Percentiles rank a stretch among this genome's conserved stretches.
Conservation (phyloP, 2,888 invertebrate genomes). For the Acanthoscelides obtectus region DNA sequence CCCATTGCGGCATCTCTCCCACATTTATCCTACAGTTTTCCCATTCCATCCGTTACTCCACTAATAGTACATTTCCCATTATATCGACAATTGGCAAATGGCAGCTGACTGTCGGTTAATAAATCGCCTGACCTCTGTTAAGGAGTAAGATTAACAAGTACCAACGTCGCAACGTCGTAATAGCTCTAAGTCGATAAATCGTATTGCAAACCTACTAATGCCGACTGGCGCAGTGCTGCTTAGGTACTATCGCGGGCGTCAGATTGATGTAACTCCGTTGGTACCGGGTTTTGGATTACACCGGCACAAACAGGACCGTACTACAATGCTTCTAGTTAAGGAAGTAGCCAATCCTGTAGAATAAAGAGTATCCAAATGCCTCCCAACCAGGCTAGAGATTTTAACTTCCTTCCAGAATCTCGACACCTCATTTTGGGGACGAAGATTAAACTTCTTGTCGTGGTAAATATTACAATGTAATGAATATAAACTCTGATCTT, state of each 20-base stretch:
- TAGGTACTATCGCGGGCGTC: constrained; percentile 25
- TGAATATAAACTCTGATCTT: too few relatives aligned
- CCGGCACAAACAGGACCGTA: not conserved
- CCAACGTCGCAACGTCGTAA: constrained; percentile 2
- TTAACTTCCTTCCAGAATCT: too few relatives aligned
- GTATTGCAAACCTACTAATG: constrained; percentile 3
- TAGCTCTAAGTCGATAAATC: constrained; percentile 9
- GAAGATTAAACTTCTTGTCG: too few relatives aligned
- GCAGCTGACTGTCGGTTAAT: not conserved
- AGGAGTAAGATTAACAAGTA: not conserved
- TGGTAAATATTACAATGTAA: too few relatives aligned
- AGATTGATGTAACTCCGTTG: constrained; percentile 30
- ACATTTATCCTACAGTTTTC: too few relatives aligned
- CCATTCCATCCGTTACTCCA: not conserved
- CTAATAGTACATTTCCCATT: not conserved
- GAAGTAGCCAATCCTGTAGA: too few relatives aligned
- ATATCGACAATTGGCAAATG: not conserved
- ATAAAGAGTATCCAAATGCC: too few relatives aligned
- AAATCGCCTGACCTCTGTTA: not conserved
- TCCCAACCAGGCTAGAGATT: too few relatives aligned
- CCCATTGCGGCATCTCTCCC: too few relatives aligned
- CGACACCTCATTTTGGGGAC: too few relatives aligned
- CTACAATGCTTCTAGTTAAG: too few relatives aligned
- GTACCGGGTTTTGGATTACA: constrained; percentile 33
- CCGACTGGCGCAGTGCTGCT: not conserved